Conservation (phyloP, 2,797 vertebrate genomes). For the Sciaenops ocellatus region DNA sequence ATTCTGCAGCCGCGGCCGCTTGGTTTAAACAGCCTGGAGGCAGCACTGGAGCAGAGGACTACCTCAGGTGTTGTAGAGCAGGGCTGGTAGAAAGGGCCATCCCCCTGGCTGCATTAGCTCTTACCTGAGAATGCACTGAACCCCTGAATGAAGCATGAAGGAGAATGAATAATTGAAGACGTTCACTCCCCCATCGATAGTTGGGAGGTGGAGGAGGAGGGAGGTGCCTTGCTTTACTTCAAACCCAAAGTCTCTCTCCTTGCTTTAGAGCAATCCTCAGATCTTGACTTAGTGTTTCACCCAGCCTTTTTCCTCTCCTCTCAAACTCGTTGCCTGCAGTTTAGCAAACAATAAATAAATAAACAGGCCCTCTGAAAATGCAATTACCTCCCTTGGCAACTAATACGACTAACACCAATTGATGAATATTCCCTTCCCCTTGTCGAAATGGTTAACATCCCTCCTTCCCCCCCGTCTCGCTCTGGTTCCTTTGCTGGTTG, state of each 20-base stretch:
- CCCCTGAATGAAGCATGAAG: conserved; percentile 82
- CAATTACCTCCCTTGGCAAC: conserved; percentile 65
- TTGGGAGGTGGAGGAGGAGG: conserved; percentile 79
- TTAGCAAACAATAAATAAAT: conserved; percentile 43
- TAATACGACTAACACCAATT: conserved; percentile 75
- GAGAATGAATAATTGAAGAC: conserved; percentile 81
- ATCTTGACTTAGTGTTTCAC: conserved; percentile 42
- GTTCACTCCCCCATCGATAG: conserved; percentile 71
- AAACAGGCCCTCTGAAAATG: conserved; percentile 54
- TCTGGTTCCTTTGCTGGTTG: conserved; percentile 77
- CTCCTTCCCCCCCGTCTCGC: conserved; percentile 72
- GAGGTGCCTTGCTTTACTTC: conserved; percentile 69
- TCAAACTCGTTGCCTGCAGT: conserved; percentile 69
- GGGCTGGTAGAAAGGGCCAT: conserved; percentile 68
- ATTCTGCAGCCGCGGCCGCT: conserved; percentile 44
- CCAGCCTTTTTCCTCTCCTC: conserved; percentile 45
- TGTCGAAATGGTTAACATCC: conserved; percentile 66
- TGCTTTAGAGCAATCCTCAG: conserved; percentile 51
- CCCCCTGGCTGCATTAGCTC: conserved; percentile 64
- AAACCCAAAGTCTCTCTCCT: conserved; percentile 56
- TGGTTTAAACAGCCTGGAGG: conserved; percentile 64
- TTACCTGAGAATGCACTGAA: conserved; percentile 79
- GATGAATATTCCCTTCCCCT: conserved; percentile 64
- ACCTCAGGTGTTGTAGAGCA: conserved; percentile 70
- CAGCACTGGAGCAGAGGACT: conserved; percentile 64